These are phyloP conservation scores for Drosophila borborema DNA, from an alignment of 2,888 invertebrate genomes.

Conservation along the genomic window DNA sequence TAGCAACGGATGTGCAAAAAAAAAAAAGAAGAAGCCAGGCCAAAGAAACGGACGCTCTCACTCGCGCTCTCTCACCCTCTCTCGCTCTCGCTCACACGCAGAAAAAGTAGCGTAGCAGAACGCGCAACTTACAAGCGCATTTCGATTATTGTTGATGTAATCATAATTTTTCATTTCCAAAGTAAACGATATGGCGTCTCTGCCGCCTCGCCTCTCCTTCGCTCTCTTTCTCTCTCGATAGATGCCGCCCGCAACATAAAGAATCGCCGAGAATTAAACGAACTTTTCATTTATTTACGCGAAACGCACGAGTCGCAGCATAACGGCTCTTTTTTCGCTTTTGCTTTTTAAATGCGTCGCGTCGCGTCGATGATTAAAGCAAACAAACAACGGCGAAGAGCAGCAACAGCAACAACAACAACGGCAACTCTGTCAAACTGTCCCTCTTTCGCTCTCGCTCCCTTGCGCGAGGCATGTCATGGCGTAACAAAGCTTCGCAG, in stretches of 20 bases:
- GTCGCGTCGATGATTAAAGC: constrained; percentile 73
- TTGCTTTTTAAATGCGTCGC: constrained; percentile 62
- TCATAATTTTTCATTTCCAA: constrained; percentile 81
- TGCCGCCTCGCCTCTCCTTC: neutral
- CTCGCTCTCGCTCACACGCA: neutral
- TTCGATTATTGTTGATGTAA: constrained; percentile 80
- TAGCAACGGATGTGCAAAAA: constrained; percentile 49
- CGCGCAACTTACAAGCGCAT: constrained; percentile 78
- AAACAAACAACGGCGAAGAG: constrained; percentile 56
- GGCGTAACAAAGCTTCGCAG: constrained; percentile 35
- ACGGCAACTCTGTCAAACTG: constrained; percentile 1
- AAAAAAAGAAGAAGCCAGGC: neutral
- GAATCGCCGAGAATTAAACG: constrained; percentile 74
- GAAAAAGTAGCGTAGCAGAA: constrained; percentile 20
- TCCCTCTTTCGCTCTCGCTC: neutral
- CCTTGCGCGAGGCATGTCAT: constrained; percentile 10
- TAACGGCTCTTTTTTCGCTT: constrained; percentile 35
- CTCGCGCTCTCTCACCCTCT: neutral
- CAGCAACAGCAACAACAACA: constrained; percentile 12
- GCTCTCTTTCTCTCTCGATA: neutral
- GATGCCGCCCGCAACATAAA: constrained; percentile 46
- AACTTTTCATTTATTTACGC: constrained; percentile 79
- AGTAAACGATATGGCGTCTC: constrained; percentile 68
- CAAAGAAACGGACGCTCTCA: constrained; percentile 5
- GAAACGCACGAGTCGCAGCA: constrained; percentile 54